phyloP scores from a whole-genome alignment of 1,140 invertebrate genomes.

The Trichomalopsis sarcophagae region DNA sequence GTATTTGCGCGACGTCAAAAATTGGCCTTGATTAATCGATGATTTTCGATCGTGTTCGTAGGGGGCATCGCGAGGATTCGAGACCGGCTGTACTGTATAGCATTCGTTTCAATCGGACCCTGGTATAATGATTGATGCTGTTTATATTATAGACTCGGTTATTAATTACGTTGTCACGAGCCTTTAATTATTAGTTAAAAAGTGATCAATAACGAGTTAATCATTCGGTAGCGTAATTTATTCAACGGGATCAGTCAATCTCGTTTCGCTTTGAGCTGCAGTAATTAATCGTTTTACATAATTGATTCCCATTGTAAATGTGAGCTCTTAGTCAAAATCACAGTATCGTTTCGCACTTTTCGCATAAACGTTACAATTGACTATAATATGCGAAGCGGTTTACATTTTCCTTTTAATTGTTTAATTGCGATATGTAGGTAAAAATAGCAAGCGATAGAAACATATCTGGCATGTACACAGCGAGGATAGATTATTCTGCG shows the following conservation, averaged over 20 bases:
- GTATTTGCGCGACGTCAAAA: too few relatives aligned
- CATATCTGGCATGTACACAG: neutral
- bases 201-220: conserved; percentile 17
- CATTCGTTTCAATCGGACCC: conserved; percentile 1
- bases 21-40: too few relatives aligned
- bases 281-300: neutral
- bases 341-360: neutral
- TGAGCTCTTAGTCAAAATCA: neutral
- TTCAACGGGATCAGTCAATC: conserved; percentile 7
- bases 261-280: neutral
- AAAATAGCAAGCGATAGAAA: neutral
- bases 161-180: conserved; percentile 17
- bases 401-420: neutral
- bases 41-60: too few relatives aligned
- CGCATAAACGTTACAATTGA: too few relatives aligned
- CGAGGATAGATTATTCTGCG: neutral
- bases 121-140: conserved; percentile 6
- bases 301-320: neutral
- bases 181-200: conserved; percentile 23
- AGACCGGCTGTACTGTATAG: neutral
- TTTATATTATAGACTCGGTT: neutral
- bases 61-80: neutral
- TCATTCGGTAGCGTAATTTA: neutral
- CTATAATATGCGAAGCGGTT: neutral
- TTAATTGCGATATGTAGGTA: neutral